These are phyloP conservation scores for Psittacula derbiana DNA, from an alignment of 2,797 vertebrate genomes.

Conservation along the genomic window DNA sequence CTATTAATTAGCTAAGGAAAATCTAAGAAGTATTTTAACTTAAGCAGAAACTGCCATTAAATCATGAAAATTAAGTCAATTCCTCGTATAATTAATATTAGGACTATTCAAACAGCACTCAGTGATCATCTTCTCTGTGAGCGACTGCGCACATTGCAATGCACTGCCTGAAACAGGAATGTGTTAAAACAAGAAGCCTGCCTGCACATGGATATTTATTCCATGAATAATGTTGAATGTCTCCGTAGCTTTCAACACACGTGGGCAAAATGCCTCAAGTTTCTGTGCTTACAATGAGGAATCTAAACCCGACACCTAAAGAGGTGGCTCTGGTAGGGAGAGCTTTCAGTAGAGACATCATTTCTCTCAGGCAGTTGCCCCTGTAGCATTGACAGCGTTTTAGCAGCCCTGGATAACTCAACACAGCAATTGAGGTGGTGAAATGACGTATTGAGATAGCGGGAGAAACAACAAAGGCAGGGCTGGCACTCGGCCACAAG, in stretches of 20 bases:
- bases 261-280: neutral
- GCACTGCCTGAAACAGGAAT: neutral
- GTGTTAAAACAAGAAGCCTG: neutral
- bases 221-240: conserved; percentile 28
- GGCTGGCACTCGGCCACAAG: neutral
- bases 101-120: neutral
- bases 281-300: neutral
- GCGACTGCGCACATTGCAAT: neutral
- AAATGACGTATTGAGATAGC: conserved; percentile 11
- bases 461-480: conserved; percentile 21
- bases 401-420: neutral
- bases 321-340: neutral
- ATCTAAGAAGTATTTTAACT: neutral
- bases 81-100: neutral
- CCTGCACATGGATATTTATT: conserved; percentile 28
- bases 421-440: neutral
- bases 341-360: neutral
- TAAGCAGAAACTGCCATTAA: neutral
- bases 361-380: neutral
- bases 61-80: neutral
- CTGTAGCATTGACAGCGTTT: neutral
- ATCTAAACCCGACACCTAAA: neutral
- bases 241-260: neutral
- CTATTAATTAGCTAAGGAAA: neutral
- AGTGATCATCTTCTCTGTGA: neutral